These are phyloP conservation scores for Chlorodrepanis virens DNA, from an alignment of 2,113 vertebrate genomes.

Conservation along the genomic window DNA sequence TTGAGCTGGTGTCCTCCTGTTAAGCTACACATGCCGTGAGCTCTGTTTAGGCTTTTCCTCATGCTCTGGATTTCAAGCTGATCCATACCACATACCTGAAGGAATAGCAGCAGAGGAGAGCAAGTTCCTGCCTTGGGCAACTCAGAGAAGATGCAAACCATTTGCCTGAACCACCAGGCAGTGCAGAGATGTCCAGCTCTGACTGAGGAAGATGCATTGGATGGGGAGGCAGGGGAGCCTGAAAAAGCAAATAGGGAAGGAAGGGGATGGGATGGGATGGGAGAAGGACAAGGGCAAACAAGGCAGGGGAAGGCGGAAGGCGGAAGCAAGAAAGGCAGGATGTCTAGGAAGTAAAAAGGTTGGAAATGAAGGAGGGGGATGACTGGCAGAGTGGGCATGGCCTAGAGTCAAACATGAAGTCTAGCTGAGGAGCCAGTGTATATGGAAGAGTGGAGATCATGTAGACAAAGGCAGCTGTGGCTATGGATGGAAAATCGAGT, in stretches of 20 bases:
- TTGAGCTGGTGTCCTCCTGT: background rate
- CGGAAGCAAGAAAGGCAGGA: background rate
- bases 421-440: background rate
- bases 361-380: background rate
- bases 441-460: background rate
- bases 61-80: background rate
- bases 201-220: background rate
- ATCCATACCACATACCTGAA: background rate
- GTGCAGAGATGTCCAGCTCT: background rate
- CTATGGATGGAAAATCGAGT: background rate
- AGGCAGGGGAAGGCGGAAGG: background rate
- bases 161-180: background rate
- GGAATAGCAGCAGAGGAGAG: background rate
- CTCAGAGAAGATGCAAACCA: background rate
- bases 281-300: background rate
- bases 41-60: background rate
- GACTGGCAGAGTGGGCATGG: background rate
- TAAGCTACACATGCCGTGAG: background rate
- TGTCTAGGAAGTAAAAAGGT: background rate
- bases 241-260: background rate
- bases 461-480: background rate
- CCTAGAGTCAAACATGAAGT: background rate
- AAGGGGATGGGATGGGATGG: background rate
- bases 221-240: background rate
- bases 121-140: background rate